phyloP scores from a whole-genome alignment of 2,888 invertebrate species.

The Polymixis lichenea region DNA sequence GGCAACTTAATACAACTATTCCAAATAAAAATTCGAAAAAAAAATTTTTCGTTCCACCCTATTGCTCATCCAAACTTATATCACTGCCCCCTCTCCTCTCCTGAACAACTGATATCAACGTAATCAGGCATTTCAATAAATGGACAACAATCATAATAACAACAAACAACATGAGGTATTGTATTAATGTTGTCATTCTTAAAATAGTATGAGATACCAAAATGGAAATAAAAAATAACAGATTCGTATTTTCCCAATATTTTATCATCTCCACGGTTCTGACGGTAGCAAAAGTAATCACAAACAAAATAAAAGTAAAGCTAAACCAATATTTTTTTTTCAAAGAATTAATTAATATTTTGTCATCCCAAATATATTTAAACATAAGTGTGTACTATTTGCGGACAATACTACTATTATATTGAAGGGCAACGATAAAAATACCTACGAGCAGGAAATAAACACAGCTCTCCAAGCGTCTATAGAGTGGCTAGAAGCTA shows the following conservation, averaged over 20 bases:
- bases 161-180: not conserved
- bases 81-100: not conserved
- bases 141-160: conserved; percentile 1
- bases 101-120: not conserved
- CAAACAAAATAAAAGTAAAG: not conserved
- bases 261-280: not conserved
- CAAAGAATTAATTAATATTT: not conserved
- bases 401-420: too few species aligned
- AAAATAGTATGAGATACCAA: conserved; percentile 3
- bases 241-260: not conserved
- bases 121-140: not conserved
- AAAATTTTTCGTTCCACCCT: too few species aligned
- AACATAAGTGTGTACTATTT: too few species aligned
- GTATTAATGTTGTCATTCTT: not conserved
- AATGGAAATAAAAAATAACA: not conserved
- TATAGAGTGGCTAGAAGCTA: too few species aligned
- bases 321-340: conserved; percentile 4
- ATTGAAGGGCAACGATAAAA: too few species aligned
- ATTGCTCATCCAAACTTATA: not conserved
- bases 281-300: not conserved
- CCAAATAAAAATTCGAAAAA: too few species aligned
- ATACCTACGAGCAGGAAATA: too few species aligned
- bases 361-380: too few species aligned
- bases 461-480: too few species aligned
- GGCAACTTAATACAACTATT: too few species aligned